Percentiles rank a stretch among this genome's conserved stretches.
phyloP scores from a whole-genome alignment of 2,888 invertebrate genomes.

The Watsonalla binaria region DNA sequence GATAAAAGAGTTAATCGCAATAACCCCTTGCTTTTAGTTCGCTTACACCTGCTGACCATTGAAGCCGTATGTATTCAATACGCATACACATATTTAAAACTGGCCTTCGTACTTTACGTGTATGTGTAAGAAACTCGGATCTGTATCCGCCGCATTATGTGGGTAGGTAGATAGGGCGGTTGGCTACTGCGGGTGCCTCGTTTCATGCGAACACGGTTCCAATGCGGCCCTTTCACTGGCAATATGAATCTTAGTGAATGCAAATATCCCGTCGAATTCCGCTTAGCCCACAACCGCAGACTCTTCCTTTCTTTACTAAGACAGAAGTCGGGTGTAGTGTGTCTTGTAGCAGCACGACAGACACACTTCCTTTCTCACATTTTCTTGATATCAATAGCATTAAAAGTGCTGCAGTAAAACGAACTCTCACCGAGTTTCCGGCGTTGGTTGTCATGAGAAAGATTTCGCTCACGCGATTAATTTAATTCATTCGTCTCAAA shows the following conservation, averaged over 20 bases:
- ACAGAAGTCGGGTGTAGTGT: constrained; percentile 57
- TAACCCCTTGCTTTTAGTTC: constrained; percentile 75
- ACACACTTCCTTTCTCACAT: constrained; percentile 77
- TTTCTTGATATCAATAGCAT: constrained; percentile 71
- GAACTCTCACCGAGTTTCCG: constrained; percentile 65
- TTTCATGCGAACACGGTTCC: constrained; percentile 62
- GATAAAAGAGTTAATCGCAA: constrained; percentile 78
- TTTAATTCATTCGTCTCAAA: constrained; percentile 24
- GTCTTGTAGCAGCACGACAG: constrained; percentile 62
- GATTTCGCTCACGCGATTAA: constrained; percentile 35
- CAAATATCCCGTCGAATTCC: constrained; percentile 56
- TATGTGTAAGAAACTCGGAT: constrained; percentile 74
- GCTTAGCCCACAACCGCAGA: constrained; percentile 38
- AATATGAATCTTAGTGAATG: constrained; percentile 67
- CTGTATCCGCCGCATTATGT: constrained; percentile 77
- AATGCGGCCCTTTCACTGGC: constrained; percentile 58
- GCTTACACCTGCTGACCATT: constrained; percentile 78
- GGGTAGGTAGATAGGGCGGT: constrained; percentile 66
- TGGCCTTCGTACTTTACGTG: constrained; percentile 70
- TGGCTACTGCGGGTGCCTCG: constrained; percentile 70
- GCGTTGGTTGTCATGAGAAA: constrained; percentile 43
- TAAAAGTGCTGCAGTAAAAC: constrained; percentile 58
- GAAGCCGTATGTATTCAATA: constrained; percentile 76
- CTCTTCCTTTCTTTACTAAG: constrained; percentile 61
- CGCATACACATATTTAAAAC: constrained; percentile 70